phyloP scores from a whole-genome alignment of 2,888 invertebrate genomes.

The Apamea anceps region DNA sequence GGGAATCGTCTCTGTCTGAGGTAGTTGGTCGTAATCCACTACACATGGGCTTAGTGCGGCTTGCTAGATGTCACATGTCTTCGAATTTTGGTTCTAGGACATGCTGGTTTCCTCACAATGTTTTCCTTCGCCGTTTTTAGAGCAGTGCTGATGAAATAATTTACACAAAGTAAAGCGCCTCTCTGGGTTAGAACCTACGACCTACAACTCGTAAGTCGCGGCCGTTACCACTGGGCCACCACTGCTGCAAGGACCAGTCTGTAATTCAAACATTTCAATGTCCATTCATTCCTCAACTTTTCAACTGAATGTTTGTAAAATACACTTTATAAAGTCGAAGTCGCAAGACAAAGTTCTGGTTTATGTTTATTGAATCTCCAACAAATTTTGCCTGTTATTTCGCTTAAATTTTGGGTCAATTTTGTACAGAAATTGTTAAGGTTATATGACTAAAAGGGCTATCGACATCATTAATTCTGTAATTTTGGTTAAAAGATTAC shows the following conservation, averaged over 20 bases:
- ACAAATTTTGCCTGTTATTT: constrained; percentile 37
- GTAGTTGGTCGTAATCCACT: background rate
- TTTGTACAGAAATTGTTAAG: constrained; percentile 37
- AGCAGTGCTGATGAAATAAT: background rate
- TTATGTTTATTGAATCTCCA: constrained; percentile 49
- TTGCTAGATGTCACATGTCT: background rate
- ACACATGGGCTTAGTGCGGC: background rate
- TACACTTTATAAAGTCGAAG: constrained; percentile 52
- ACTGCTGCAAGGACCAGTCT: background rate
- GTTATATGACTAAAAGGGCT: constrained; percentile 34
- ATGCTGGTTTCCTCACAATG: background rate
- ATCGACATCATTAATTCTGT: constrained; percentile 28
- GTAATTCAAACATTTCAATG: constrained; percentile 36
- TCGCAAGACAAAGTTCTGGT: constrained; percentile 54
- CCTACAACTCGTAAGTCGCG: background rate
- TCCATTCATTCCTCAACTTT: constrained; percentile 19
- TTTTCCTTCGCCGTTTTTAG: background rate
- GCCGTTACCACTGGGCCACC: background rate
- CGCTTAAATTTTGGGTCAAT: constrained; percentile 35
- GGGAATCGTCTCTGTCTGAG: background rate
- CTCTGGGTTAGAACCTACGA: background rate
- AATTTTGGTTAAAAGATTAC: constrained; percentile 16
- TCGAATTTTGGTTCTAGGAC: background rate
- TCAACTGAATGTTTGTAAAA: constrained; percentile 51
- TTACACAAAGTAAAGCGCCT: background rate